phyloP scores from a whole-genome alignment of 2,797 vertebrate genomes.

The Pangasius djambal region DNA sequence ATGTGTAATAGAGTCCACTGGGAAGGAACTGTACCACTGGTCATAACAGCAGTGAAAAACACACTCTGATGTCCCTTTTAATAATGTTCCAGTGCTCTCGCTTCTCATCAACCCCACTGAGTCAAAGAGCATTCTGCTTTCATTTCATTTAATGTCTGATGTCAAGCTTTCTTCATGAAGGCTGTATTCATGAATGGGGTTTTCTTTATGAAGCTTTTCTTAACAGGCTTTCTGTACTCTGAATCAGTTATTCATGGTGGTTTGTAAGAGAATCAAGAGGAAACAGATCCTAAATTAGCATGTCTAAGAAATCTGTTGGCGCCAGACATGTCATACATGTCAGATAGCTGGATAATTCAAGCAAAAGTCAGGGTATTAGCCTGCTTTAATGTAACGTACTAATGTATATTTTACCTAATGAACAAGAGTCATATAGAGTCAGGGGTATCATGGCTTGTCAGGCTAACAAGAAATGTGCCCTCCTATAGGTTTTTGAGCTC shows the following conservation, averaged over 20 bases:
- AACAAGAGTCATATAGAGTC: not conserved
- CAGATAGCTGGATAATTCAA: not conserved
- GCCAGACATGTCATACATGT: not conserved
- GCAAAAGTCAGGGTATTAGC: not conserved
- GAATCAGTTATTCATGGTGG: not conserved
- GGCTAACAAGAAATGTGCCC: not conserved
- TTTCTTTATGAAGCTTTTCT: conserved; percentile 5
- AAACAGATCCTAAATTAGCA: not conserved
- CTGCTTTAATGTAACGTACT: not conserved
- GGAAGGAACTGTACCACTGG: conserved; percentile 64
- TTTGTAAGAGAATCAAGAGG: not conserved
- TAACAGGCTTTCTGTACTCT: not conserved
- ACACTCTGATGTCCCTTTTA: conserved; percentile 64
- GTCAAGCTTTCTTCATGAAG: not conserved
- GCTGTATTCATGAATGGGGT: not conserved
- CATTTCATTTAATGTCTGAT: conserved; percentile 26
- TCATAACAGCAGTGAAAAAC: conserved; percentile 72
- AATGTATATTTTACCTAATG: not conserved
- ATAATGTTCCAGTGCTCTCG: conserved; percentile 63
- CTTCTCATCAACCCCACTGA: conserved; percentile 30
- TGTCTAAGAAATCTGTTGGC: not conserved
- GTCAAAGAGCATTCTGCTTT: conserved; percentile 26
- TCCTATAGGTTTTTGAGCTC: not conserved
- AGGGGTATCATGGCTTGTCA: not conserved
- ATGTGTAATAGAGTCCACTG: conserved; percentile 72